Evolutionary conservation across 2,797 vertebrate species (phyloP).

Genomic region (Sandelia bainsii): DNA sequence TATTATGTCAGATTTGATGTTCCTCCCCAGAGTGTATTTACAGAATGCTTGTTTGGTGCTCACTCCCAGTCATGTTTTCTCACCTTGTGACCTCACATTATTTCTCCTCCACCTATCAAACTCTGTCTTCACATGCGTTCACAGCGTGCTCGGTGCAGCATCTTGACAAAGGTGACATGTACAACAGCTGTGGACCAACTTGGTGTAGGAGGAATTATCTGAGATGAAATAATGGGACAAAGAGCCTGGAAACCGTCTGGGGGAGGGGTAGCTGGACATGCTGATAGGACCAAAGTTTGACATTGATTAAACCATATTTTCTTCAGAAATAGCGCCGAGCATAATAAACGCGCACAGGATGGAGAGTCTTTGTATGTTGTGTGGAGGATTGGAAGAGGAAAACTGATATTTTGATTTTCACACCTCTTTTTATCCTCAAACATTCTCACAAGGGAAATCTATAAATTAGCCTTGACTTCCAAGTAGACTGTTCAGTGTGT

Average conservation of each 20-base stretch:
- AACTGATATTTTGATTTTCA: slow-evolving; percentile 50
- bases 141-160: background rate
- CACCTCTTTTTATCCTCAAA: slow-evolving; percentile 24
- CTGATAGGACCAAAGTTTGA: slow-evolving; percentile 71
- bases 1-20: slow-evolving; percentile 20
- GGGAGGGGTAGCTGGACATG: slow-evolving; percentile 56
- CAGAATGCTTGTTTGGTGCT: slow-evolving; percentile 26
- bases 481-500: slow-evolving; percentile 33
- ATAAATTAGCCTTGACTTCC: slow-evolving; percentile 47
- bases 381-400: slow-evolving; percentile 20
- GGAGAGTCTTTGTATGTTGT: slow-evolving; percentile 9
- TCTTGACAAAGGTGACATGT: slow-evolving; percentile 25
- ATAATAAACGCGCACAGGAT: slow-evolving; percentile 40
- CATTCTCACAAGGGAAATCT: slow-evolving; percentile 32
- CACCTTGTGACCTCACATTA: slow-evolving; percentile 28
- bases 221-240: slow-evolving; percentile 71
- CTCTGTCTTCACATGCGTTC: slow-evolving; percentile 15
- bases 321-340: slow-evolving; percentile 39
- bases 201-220: slow-evolving; percentile 46
- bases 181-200: slow-evolving; percentile 26
- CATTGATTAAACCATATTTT: slow-evolving; percentile 79
- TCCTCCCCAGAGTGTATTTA: slow-evolving; percentile 27
- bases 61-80: slow-evolving; percentile 33
- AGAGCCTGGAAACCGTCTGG: slow-evolving; percentile 58
- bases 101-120: slow-evolving; percentile 45